Evolutionary conservation across 2,113 vertebrate genomes (phyloP).

Genomic region (Cyphomyrus discorhynchus): DNA sequence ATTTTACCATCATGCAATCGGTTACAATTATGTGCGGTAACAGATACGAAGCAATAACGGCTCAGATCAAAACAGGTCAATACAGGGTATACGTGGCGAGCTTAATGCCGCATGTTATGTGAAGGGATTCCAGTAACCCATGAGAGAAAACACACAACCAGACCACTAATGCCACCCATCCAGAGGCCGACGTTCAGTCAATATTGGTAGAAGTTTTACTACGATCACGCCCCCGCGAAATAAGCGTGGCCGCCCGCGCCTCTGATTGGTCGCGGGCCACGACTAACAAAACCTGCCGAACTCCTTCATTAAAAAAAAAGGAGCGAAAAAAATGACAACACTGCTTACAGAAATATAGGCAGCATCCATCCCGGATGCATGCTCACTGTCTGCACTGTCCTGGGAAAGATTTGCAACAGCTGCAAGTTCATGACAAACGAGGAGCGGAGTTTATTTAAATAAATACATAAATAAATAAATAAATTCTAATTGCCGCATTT

Average conservation of each 20-base stretch:
- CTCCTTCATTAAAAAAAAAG: slow-evolving; percentile 64
- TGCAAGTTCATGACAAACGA: slow-evolving; percentile 8
- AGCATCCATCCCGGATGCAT: slow-evolving; percentile 44
- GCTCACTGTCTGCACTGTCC: slow-evolving; percentile 28
- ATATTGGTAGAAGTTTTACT: slow-evolving; percentile 33
- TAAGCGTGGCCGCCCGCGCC: slow-evolving; percentile 38
- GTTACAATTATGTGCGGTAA: not conserved
- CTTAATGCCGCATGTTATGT: not conserved
- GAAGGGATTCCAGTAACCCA: not conserved
- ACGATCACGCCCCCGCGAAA: slow-evolving; percentile 37
- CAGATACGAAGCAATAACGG: not conserved
- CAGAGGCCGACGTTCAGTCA: not conserved
- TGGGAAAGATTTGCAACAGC: not conserved
- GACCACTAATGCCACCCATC: not conserved
- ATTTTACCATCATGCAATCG: not conserved
- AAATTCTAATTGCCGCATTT: not conserved
- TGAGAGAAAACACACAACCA: not conserved
- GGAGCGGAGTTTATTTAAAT: not conserved
- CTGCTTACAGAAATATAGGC: slow-evolving; percentile 62
- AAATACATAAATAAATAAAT: not conserved
- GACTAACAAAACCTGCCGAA: slow-evolving; percentile 70
- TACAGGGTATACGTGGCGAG: not conserved
- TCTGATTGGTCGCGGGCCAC: slow-evolving; percentile 58
- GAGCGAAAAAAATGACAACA: slow-evolving; percentile 53
- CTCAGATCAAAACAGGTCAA: not conserved